Base-by-base conservation (phyloP, 35 echinoderm and acorn worm species). In the Patiria miniata region DNA sequence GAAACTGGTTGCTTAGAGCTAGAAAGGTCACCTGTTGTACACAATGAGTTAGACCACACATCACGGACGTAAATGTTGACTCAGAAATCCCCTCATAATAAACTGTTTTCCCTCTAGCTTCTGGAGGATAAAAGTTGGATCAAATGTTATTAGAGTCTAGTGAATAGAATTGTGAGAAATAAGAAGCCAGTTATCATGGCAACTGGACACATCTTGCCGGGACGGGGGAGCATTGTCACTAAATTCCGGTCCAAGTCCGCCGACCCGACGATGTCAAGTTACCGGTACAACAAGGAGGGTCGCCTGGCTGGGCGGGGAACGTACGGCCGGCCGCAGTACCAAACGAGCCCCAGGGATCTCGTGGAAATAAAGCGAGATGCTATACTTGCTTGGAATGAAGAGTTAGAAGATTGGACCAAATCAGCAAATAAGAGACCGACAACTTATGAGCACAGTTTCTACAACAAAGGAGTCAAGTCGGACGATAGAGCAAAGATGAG, bases 131-230 rank as follows among this genome's bases (percentile, higher is more conserved):
- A 22, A 30, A 73, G 65, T 36, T 36, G 65, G 65, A 73, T 73
- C 65, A 73, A 8, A 73, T 73, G 65, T 73, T 34, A 73, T 73
- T 73, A 73, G 34, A 73, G 65, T 28, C 65, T 34, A 73, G 14
- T 30, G 65, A 73, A 73, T 73, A 73, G 65, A 30, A 32, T 30
- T 12, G 4, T 4, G 42, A 47, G 65, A 36, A 73, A 73, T 73
- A 73, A 73, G 65, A 73, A 18, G 23, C 65, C 14, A 34, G 65
- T 32, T 26, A 81, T 12, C 6, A 99, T 99, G 96, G 87, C 96
- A 60, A 99, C 96, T 4, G 96, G 96, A 78, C 96, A 99, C 52
- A 87, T 98, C 78, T 76, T 99, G 65, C 96, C 96, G 16, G 93
- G 96, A 33, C 89, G 87, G 83, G 79, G 90, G 21, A 81, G 84